A percentile compares a stretch with the other conserved stretches of the same genome.
Evolutionary conservation across 2,113 vertebrate species (phyloP).

Genomic region (Rhodinocichla rosea): DNA sequence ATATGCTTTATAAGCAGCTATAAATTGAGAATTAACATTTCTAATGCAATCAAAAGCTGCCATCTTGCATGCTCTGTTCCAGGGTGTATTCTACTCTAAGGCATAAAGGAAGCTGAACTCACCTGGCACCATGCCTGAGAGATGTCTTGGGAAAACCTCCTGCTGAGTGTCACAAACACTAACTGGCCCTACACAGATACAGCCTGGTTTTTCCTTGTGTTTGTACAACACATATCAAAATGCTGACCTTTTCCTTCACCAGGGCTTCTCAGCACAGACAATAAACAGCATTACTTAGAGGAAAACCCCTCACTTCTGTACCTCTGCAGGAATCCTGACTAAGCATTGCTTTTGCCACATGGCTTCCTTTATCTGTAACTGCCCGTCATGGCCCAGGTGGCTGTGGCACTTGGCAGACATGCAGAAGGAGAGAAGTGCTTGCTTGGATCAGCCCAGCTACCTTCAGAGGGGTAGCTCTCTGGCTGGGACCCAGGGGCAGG

Average conservation of each 20-base stretch:
- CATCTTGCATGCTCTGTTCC: background rate
- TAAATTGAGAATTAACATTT: background rate
- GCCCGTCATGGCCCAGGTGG: background rate
- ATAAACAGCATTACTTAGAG: slow-evolving; percentile 12
- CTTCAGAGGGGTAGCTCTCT: too few relatives aligned
- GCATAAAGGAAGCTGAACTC: background rate
- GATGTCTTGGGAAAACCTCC: background rate
- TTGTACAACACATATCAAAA: background rate
- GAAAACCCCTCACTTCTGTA: background rate
- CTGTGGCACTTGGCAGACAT: background rate
- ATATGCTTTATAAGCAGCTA: background rate
- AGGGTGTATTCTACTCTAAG: background rate
- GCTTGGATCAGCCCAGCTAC: background rate
- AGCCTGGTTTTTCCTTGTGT: background rate
- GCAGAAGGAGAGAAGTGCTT: background rate
- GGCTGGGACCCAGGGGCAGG: background rate
- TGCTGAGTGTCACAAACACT: background rate
- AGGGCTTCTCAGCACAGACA: background rate
- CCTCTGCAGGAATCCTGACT: background rate
- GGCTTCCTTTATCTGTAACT: background rate
- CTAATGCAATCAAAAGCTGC: background rate
- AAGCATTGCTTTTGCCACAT: background rate
- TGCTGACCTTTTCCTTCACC: background rate
- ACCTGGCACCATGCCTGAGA: background rate
- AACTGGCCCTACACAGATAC: background rate